Evolutionary conservation across 2,888 invertebrate species (phyloP), one percentile per base, ranked within the genome.

Genomic region (Diplazon laetatorius): DNA sequence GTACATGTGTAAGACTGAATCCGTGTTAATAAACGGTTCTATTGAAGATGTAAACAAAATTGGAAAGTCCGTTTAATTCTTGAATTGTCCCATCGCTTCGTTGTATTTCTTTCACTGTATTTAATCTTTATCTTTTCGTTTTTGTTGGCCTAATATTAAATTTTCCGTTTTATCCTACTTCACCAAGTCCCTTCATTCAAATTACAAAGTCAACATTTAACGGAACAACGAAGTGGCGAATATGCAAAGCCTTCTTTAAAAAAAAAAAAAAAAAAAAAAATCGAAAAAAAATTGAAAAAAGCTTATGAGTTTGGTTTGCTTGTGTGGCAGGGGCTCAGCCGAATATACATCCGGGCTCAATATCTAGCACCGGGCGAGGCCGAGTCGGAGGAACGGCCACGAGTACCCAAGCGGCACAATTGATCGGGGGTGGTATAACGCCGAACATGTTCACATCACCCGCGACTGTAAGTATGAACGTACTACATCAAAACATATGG

Each of bases 381-480:
- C 89, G 93, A 81, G 92, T 93, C 12, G 92, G 92, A 48, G 93
- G 92, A 78, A 93, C 93, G 71, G 93, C 93, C 9, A 93, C 93
- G n/a, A 93, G 93, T 37, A 93, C 93, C 3, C 93, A 93, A 85
- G 93, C 93, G 14, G 93, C 93, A 57, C 94, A 94, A 87, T 91
- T 93, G 69, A 94, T 95, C 80, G 95, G 95, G 59, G 95, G 94
- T 78, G 95, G 95, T 80, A 94, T 95, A 83, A 94, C 95, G 69
- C 95, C 95, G 18, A 93, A 94, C 80, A 92, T 95, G 87, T 94
- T 95, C 84, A 91, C 92, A 5, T 92, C 91, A 39, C 90, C 91
- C 50, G 89, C 91, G 37, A 90, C 90, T 82, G 91, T 91, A 87
- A 89, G 91, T 89, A 86, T 83, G 65, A 70, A 78, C 44, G 71